Base-by-base conservation (phyloP, 2,113 vertebrate genomes). In the Perognathus longimembris region DNA sequence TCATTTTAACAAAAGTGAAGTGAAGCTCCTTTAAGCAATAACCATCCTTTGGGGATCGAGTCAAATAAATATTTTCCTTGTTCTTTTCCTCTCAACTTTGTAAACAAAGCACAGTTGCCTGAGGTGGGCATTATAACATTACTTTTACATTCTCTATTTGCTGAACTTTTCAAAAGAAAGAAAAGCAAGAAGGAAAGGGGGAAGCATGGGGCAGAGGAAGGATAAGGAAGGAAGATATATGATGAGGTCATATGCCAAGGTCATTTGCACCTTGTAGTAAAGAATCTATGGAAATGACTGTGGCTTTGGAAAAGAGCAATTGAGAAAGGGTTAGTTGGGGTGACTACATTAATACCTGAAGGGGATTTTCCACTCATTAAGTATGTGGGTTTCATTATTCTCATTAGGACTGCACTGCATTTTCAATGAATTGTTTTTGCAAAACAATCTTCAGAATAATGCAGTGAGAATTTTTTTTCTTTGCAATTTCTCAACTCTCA, bases 11-110 rank as follows among this genome's bases (percentile, higher is more conserved):
- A 91, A 73, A 81, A 88, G 50, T 75, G 78, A 92, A 88, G 50
- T 42, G 66, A 95, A 75, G 5, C 22, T 21, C 73, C 82, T 78
- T 80, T 81, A 14, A 80, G 40, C 89, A 89, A 84, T 11, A 82
- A 69, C 17, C 82, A 86, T 63, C 28, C 50, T 93, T 78, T 86
- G 42, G 61, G 77, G 54, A 87, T 36, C 76, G 66, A 89, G 24
- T 78, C 80, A 86, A 88, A 90, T 83, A 94, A 93, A 92, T 79
- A 91, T 88, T 93, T 90, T 80, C 34, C 88, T 88, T 42, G 26
- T n/a, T 64, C 88, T 42, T 76, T 66, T 91, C 69, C 64, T 93
- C 32, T 91, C 30, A 81, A n/a, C 70, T 96, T 91, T 89, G 57
- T 85, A 95, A 94, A 89, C 79, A 50, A 84, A 81, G 59, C 50